Base-by-base conservation (phyloP, 2,888 invertebrate genomes). In the Phortica okadai region DNA sequence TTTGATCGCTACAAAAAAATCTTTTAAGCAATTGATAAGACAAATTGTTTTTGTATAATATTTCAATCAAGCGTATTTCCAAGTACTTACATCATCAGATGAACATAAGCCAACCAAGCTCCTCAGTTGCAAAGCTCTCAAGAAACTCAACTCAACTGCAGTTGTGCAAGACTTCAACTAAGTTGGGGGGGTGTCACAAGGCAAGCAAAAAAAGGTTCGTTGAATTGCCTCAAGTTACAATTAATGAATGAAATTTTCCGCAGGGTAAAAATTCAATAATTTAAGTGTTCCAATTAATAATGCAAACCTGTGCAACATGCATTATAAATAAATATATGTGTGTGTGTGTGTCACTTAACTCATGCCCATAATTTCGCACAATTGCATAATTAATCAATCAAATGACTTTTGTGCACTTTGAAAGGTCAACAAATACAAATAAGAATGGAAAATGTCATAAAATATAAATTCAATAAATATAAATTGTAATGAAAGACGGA, bases 231-330 rank as follows among this genome's bases (percentile, higher is more conserved):
- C 10, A 50, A 50, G 50, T 5, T 14, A 6, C 50, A 50, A 14
- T 50, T 50, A 1, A 14, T 11, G 50, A 50, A 50, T 21, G 59
- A n/a, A 59, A 59, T 8, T 21, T 59, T 59, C n/a, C 59, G 21
- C n/a, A 67, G 67, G n/a, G 16, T n/a, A 8, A 62, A 62, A 21
- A 67, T 67, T 67, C 84, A 81, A 87, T 87, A 88, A 82, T 85
- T 88, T 85, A 87, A 87, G 85, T 88, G 84, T 81, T 74, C 79
- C 88, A 85, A 88, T 85, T 88, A 85, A 85, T 85, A 87, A 85
- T 88, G 33, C 88, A 77, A 85, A 88, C 81, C 83, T 42, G 41
- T 44, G 67, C 67, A 67, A 41, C 42, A 66, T 11, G 50, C 50
- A 14, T 50, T 21, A 21, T 21, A 1, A 21, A 21, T 21, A 21